Percentiles rank a stretch among this genome's conserved stretches.
Evolutionary conservation across 2,113 vertebrate genomes (phyloP).

Genomic region (Sapajus apella): DNA sequence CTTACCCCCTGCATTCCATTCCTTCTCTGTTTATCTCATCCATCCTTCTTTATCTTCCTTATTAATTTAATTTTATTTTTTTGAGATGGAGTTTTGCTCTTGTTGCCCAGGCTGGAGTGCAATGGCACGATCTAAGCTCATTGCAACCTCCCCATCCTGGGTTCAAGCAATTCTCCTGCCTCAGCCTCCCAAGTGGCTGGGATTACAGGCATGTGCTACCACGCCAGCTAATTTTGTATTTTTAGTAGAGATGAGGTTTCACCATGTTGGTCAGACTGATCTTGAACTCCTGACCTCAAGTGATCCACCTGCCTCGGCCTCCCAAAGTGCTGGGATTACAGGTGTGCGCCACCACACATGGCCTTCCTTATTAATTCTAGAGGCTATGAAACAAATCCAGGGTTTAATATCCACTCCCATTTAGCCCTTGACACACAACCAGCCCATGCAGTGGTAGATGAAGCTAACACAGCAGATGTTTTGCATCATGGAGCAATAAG

Average conservation of each 20-base stretch:
- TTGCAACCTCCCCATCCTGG: not conserved
- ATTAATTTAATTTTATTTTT: not conserved
- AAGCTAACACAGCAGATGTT: not conserved
- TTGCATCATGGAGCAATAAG: not conserved
- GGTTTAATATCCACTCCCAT: not conserved
- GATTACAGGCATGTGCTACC: not conserved
- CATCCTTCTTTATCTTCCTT: not conserved
- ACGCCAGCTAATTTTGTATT: not conserved
- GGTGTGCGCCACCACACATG: too few species aligned
- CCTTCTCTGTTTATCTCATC: not conserved
- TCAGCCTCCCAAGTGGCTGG: not conserved
- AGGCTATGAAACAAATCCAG: not conserved
- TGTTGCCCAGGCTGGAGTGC: not conserved
- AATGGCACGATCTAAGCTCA: fast-evolving
- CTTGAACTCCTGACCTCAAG: not conserved
- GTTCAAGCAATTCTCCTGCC: not conserved
- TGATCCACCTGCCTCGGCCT: not conserved
- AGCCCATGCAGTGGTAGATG: not conserved
- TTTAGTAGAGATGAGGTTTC: not conserved
- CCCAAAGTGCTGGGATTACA: not conserved
- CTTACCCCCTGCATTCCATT: fast-evolving
- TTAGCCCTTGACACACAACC: not conserved
- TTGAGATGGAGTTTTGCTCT: not conserved
- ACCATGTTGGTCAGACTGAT: not conserved
- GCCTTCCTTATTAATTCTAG: not conserved